Percentiles rank a stretch among this genome's conserved stretches.
Conservation (phyloP, 2,113 vertebrate genomes). For the Bos indicus region DNA sequence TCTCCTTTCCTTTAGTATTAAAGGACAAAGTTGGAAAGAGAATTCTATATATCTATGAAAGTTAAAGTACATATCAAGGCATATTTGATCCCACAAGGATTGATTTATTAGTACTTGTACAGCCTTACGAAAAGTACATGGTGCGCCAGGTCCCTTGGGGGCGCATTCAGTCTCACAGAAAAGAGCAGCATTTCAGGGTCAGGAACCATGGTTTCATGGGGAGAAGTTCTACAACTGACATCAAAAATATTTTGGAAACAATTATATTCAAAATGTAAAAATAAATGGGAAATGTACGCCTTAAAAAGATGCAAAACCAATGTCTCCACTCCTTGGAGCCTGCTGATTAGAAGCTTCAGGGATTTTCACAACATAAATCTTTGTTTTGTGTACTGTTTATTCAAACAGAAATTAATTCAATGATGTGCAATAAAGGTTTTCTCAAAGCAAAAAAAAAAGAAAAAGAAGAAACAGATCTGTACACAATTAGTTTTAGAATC, state of each 20-base stretch:
- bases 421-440: background rate
- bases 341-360: background rate
- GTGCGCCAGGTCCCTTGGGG: background rate
- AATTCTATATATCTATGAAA: background rate
- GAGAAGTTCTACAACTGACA: background rate
- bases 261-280: background rate
- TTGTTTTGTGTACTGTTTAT: background rate
- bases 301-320: background rate
- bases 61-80: background rate
- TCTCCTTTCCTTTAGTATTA: background rate
- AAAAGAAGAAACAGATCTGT: background rate
- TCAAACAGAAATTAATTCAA: background rate
- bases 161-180: background rate
- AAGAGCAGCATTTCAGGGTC: background rate
- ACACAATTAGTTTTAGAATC: background rate
- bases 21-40: background rate
- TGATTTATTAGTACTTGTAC: background rate
- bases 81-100: background rate
- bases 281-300: background rate
- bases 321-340: background rate
- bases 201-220: background rate
- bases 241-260: background rate
- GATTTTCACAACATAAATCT: background rate
- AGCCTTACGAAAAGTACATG: background rate
- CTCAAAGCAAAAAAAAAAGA: background rate